These are phyloP conservation scores for Pyxicephalus adspersus DNA, from an alignment of 2,113 vertebrate species.

Conservation along the genomic window DNA sequence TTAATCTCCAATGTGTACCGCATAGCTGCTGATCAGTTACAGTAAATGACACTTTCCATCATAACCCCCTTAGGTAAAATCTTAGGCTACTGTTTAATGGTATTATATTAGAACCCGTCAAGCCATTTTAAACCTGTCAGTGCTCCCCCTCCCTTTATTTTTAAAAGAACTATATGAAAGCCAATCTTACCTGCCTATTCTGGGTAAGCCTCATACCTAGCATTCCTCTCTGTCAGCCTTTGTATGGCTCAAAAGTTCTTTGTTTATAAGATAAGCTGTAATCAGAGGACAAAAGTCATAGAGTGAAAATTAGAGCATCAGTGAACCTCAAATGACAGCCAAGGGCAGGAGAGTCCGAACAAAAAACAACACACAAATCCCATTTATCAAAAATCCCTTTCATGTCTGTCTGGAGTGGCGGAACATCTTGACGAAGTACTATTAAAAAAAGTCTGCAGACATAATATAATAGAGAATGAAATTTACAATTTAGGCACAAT, in stretches of 20 bases:
- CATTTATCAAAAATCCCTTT: not conserved
- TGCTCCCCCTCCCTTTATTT: too few relatives aligned
- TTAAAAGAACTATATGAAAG: not conserved
- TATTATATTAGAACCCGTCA: not conserved
- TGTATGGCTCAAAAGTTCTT: not conserved
- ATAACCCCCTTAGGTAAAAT: not conserved
- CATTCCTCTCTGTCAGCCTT: slow-evolving; percentile 2
- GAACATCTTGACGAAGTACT: slow-evolving; percentile 4
- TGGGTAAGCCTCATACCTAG: not conserved
- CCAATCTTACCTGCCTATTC: not conserved
- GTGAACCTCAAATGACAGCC: not conserved
- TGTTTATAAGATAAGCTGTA: slow-evolving; percentile 18
- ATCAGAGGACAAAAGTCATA: not conserved
- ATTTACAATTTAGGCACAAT: too few relatives aligned
- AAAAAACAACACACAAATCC: not conserved
- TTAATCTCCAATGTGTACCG: too few relatives aligned
- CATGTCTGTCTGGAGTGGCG: not conserved
- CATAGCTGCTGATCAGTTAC: not conserved
- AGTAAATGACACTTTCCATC: not conserved
- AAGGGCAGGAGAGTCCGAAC: not conserved
- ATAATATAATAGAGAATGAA: too few relatives aligned
- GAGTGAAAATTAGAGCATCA: slow-evolving; percentile 4
- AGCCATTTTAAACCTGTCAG: not conserved
- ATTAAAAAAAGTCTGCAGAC: too few relatives aligned
- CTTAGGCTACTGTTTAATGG: not conserved